Conservation (phyloP, 2,113 vertebrate genomes). For the Fregata magnificens region DNA sequence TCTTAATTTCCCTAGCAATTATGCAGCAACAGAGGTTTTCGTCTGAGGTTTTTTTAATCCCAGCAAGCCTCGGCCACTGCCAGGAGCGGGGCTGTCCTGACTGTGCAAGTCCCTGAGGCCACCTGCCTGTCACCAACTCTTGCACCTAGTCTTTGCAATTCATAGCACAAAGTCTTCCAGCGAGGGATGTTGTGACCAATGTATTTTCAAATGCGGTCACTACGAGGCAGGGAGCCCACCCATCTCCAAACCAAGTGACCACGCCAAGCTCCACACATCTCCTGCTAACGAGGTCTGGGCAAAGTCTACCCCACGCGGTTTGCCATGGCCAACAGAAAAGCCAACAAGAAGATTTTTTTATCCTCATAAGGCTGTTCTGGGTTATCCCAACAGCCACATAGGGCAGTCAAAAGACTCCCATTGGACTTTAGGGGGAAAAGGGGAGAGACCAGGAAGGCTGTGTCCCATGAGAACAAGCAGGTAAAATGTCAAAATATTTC, state of each 20-base stretch:
- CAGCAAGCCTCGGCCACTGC: neutral
- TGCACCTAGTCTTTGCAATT: neutral
- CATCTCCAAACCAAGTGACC: neutral
- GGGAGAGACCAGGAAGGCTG: neutral
- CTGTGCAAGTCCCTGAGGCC: neutral
- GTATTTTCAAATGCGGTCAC: neutral
- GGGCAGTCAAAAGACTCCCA: neutral
- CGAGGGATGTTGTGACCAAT: neutral
- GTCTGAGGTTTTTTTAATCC: neutral
- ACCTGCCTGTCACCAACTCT: neutral
- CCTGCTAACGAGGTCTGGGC: neutral
- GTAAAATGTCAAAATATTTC: neutral
- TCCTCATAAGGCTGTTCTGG: neutral
- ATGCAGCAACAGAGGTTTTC: neutral
- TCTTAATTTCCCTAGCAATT: neutral
- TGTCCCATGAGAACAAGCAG: neutral
- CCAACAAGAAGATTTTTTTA: neutral
- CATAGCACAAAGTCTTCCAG: neutral
- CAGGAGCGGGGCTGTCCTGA: neutral
- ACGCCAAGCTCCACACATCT: neutral
- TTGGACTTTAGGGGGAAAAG: fast-evolving
- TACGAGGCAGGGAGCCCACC: neutral
- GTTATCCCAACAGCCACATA: neutral
- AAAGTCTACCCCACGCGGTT: neutral
- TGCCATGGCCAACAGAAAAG: neutral